These are phyloP conservation scores for Pelvicachromis taeniatus DNA, from an alignment of 2,113 vertebrate genomes.

Conservation along the genomic window DNA sequence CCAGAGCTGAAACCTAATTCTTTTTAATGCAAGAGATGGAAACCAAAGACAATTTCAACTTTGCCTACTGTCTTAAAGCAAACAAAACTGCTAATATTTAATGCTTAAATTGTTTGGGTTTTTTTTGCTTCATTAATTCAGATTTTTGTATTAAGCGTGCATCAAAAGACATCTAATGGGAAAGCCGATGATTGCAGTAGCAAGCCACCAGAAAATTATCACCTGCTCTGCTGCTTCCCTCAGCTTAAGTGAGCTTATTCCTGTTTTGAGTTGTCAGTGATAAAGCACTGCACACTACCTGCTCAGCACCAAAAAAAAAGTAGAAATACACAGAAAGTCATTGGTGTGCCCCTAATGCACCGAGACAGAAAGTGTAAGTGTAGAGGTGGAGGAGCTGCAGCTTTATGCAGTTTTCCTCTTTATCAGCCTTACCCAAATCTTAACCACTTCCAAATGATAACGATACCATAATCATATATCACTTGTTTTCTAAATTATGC, in stretches of 20 bases:
- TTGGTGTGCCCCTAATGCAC: not conserved
- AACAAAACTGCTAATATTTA: not conserved
- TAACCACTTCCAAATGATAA: not conserved
- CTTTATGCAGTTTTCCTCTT: not conserved
- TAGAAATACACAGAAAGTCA: not conserved
- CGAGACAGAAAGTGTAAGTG: not conserved
- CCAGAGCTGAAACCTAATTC: not conserved
- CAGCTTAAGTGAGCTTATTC: not conserved
- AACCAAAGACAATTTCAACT: not conserved
- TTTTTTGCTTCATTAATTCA: not conserved
- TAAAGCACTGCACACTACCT: not conserved
- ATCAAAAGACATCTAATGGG: not conserved
- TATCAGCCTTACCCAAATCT: not conserved
- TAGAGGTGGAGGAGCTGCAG: not conserved
- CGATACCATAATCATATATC: not conserved
- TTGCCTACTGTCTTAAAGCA: not conserved
- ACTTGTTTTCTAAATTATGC: not conserved
- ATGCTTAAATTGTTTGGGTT: not conserved
- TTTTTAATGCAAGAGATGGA: not conserved
- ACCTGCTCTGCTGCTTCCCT: not conserved
- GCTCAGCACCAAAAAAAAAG: not conserved
- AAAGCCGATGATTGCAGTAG: not conserved
- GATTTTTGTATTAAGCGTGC: not conserved
- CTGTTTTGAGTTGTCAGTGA: not conserved
- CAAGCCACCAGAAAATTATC: not conserved